A percentile compares a stretch with the other conserved stretches of the same genome.
These are phyloP conservation scores for Hydropotes inermis DNA, from an alignment of 2,113 vertebrate genomes.

Conservation along the genomic window DNA sequence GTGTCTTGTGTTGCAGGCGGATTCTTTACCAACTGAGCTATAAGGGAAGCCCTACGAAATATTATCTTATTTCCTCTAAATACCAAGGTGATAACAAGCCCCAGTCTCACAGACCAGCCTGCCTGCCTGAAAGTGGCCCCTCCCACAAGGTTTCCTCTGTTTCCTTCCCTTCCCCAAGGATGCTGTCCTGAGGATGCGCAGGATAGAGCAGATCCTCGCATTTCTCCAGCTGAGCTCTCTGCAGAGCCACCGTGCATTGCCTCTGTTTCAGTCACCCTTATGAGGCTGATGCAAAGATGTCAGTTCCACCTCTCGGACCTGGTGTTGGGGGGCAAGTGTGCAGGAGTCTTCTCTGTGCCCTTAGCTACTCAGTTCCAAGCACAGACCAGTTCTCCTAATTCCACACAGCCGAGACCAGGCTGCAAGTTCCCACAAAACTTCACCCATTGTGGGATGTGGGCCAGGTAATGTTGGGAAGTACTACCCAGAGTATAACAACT, in stretches of 20 bases:
- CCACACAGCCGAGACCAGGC: background rate
- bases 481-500: background rate
- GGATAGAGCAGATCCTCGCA: background rate
- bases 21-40: background rate
- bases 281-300: background rate
- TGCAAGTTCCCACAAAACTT: background rate
- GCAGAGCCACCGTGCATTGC: background rate
- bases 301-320: background rate
- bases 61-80: conserved; percentile 11
- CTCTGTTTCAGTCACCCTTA: background rate
- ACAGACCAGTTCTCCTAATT: background rate
- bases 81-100: background rate
- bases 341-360: background rate
- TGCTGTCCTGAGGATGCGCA: background rate
- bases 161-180: background rate
- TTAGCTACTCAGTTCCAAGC: background rate
- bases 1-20: background rate
- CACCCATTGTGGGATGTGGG: background rate
- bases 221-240: background rate
- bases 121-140: background rate
- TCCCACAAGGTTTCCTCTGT: background rate
- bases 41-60: background rate
- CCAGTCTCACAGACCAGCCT: background rate
- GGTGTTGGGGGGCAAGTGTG: background rate
- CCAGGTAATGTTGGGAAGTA: background rate